Evolutionary conservation across 2,797 vertebrate genomes (phyloP), one percentile per base, ranked within the genome.

Genomic region (Pteropus rufus): DNA sequence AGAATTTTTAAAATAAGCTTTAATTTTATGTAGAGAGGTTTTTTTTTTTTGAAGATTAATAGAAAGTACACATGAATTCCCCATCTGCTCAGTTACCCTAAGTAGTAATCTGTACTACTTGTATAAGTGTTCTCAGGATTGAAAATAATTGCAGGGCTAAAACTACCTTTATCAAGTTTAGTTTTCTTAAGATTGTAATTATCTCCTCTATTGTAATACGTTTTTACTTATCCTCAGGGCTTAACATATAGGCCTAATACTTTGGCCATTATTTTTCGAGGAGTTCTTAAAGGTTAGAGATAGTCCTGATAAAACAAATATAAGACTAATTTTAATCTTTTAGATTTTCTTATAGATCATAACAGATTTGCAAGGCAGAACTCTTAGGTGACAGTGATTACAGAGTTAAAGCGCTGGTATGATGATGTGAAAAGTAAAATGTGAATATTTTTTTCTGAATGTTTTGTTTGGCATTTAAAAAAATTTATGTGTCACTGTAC

Each of bases 81-180:
- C 1, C 16, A 14, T 92, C 29, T 96, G 49, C 46, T 83, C 72
- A 73, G 26, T 95, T 94, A 93, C 21, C 34, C 3, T 95, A 64
- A 62, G 10, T 73, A 85, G 7, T 69, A 87, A 58, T 73, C 4
- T 65, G 10, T 90, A 41, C 54, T 26, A 54, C n/a, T 93, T 92
- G 7, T 31, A 3, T 64, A 67, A 36, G 7, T 60, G 19, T 80
- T 79, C 91, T 19, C 16, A 85, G 34, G 49, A 62, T 76, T 88
- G 81, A 83, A 93, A 96, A 31, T 83, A 92, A 89, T 93, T 76
- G 2, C 29, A 93, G 60, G 3, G 1, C 70, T 95, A 75, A 90
- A 65, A 92, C 65, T 91, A 73, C 14, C 5, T 85, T 65, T 72
- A n/a, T 64, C 73, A 84, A 92, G 41, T 87, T 92, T 41, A 72